Base-by-base conservation (phyloP, 1,140 invertebrate species). In the Notospermus geniculatus region DNA sequence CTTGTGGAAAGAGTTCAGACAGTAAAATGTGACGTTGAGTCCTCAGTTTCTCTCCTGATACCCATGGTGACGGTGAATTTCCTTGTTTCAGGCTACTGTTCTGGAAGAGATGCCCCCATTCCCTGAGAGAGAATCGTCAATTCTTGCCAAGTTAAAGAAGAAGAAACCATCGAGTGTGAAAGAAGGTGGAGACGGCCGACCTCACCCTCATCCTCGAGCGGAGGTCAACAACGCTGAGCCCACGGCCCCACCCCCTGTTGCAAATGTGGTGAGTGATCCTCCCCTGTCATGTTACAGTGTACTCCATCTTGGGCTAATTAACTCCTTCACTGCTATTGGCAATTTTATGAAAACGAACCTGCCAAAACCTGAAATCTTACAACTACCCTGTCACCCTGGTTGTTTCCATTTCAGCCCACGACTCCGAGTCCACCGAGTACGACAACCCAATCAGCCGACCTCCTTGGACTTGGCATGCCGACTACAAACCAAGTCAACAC, bases 81-180 rank as follows among this genome's bases (percentile, higher is more conserved):
- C 56, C n/a, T 62, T 13, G 53, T 46, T 54, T 19, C 68, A 90
- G 86, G 95, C 95, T 5, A 98, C 95, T 53, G 96, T 99, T 58
- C 84, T 99, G 56, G 97, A 99, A 86, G 97, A 99, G 85, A 99
- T 99, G 97, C 97, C 97, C 55, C 95, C 97, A 53, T 99, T 99
- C 83, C 94, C 97, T 1, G 97, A 99, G 83, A 87, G 96, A 72
- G 97, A 99, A 84, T 98, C 95, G 54, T 98, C 94, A 1, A 79
- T 99, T 75, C 71, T 87, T 28, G 86, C 98, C 58, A 95, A 96
- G 52, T 89, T 99, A 62, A 86, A 99, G 67, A 99, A 99, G 83
- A 97, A 98, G 83, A 84, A 85, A 60, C 98, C 98, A 74, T 74
- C 79, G 60, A 65, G 73, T n/a, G 77, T 81, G 28, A 65, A 73